Evolutionary conservation across 2,797 vertebrate species (phyloP).

Genomic region (Rhinella marina): DNA sequence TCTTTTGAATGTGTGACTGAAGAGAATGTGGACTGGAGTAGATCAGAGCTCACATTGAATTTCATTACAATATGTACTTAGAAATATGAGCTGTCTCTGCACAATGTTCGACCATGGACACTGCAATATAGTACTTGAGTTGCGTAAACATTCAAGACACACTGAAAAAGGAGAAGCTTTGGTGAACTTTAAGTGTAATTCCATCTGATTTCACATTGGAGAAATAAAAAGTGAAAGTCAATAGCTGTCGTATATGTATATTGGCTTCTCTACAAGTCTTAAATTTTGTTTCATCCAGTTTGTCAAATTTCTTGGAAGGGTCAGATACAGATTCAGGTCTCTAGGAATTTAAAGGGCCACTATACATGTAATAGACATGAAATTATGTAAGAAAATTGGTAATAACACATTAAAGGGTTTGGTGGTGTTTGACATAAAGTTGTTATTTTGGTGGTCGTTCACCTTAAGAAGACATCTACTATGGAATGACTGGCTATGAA

Average conservation of each 20-base stretch:
- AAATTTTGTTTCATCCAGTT: not conserved
- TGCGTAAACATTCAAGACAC: not conserved
- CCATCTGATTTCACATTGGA: not conserved
- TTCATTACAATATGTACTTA: conserved; percentile 46
- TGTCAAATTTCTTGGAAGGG: not conserved
- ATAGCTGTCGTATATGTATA: not conserved
- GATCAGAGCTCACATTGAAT: conserved; percentile 15
- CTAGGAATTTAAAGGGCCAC: not conserved
- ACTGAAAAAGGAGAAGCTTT: not conserved
- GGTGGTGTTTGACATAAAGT: not conserved
- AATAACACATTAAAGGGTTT: not conserved
- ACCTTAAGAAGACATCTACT: not conserved
- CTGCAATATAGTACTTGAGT: not conserved
- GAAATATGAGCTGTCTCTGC: conserved; percentile 4
- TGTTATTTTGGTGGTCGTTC: not conserved
- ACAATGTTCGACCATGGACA: not conserved
- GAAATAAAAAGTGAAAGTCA: conserved; percentile 2
- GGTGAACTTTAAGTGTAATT: not conserved
- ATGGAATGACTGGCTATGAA: not conserved
- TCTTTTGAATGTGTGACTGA: conserved; percentile 7
- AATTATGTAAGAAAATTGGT: not conserved
- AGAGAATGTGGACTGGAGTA: not conserved
- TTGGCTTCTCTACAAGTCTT: not conserved
- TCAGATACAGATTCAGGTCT: not conserved
- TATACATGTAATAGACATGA: not conserved